Conservation (phyloP, 2,888 invertebrate species). For the Andricus quercusramuli region DNA sequence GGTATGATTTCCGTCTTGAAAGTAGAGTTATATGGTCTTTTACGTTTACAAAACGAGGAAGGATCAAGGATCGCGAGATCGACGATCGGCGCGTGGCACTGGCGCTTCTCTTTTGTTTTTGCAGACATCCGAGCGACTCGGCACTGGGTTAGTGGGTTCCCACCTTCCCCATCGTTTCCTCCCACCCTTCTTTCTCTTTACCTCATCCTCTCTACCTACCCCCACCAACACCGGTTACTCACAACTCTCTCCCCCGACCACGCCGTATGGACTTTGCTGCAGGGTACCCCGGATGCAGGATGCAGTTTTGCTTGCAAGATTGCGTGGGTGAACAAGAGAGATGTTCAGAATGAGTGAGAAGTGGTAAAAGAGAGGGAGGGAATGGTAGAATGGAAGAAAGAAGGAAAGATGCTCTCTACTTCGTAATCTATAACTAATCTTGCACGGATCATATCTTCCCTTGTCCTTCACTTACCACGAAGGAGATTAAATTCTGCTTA, state of each 20-base stretch:
- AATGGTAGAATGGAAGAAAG: slow-evolving; percentile 44
- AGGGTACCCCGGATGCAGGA: slow-evolving; percentile 51
- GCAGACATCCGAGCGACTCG: slow-evolving; percentile 68
- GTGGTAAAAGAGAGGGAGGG: slow-evolving; percentile 47
- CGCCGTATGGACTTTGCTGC: slow-evolving; percentile 47
- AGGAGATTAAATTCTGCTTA: slow-evolving; percentile 47
- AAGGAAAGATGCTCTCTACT: background rate
- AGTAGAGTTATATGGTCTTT: slow-evolving; percentile 4
- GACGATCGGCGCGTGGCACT: slow-evolving; percentile 55
- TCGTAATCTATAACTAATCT: slow-evolving; percentile 14
- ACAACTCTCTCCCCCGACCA: slow-evolving; percentile 55
- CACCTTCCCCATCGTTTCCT: slow-evolving; percentile 63
- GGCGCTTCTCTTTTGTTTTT: slow-evolving; percentile 75
- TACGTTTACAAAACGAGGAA: background rate
- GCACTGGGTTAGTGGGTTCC: slow-evolving; percentile 76
- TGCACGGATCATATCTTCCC: slow-evolving; percentile 47
- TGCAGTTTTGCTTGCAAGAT: slow-evolving; percentile 53
- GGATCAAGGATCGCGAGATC: slow-evolving; percentile 53
- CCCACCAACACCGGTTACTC: slow-evolving; percentile 52
- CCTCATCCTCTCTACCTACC: slow-evolving; percentile 57
- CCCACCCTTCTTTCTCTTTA: slow-evolving; percentile 65
- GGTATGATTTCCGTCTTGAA: background rate
- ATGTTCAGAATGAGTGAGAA: slow-evolving; percentile 24
- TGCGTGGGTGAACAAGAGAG: slow-evolving; percentile 52
- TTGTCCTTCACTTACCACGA: slow-evolving; percentile 53